A percentile compares a stretch with the other conserved stretches of the same genome.
Conservation (phyloP, 2,888 invertebrate genomes). For the Drosophila cognata region DNA sequence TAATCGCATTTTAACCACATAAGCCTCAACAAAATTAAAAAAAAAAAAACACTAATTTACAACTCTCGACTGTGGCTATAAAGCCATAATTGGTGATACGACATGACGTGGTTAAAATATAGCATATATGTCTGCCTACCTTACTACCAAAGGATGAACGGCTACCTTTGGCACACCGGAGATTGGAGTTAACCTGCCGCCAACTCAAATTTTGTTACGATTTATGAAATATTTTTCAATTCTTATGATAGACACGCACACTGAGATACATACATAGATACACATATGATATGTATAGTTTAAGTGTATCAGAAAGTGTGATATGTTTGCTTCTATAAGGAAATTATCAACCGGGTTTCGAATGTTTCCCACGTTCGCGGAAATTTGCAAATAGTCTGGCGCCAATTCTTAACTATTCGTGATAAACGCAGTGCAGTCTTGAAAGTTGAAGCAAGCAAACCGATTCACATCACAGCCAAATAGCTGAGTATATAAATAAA, state of each 20-base stretch:
- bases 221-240: neutral
- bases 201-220: neutral
- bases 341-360: neutral
- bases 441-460: slow-evolving; percentile 31
- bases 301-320: neutral
- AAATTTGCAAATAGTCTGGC: slow-evolving; percentile 51
- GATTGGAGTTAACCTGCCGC: neutral
- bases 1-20: slow-evolving; percentile 19
- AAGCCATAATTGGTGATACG: slow-evolving; percentile 13
- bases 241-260: neutral
- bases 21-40: slow-evolving; percentile 29
- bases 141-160: neutral
- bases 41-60: slow-evolving; percentile 46
- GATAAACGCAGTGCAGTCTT: slow-evolving; percentile 45
- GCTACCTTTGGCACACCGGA: neutral
- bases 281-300: neutral
- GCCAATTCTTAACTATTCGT: slow-evolving; percentile 57
- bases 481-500: neutral
- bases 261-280: neutral
- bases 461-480: slow-evolving; percentile 25
- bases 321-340: neutral
- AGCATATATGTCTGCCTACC: neutral
- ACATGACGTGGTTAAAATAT: slow-evolving; percentile 1
- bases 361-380: slow-evolving; percentile 39
- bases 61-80: slow-evolving; percentile 8